phyloP scores from a whole-genome alignment of 2,113 vertebrate species.

The Paramisgurnus dabryanus region DNA sequence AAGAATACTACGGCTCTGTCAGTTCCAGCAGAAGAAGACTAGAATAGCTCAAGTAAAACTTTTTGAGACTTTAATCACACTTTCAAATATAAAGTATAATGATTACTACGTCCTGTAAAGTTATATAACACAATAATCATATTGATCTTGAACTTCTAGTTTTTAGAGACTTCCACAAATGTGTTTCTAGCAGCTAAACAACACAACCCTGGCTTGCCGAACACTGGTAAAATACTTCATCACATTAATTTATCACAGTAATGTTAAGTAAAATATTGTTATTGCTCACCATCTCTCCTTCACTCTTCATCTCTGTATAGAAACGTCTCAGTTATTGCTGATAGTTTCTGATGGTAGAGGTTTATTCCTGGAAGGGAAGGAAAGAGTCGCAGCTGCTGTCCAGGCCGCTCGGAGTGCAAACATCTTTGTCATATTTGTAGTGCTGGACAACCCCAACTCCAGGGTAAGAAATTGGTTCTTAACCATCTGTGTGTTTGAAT shows the following conservation, averaged over 20 bases:
- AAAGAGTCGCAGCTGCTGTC: conserved; percentile 85
- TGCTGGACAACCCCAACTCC: conserved; percentile 93
- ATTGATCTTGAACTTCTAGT: conserved; percentile 70
- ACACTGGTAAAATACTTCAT: conserved; percentile 75
- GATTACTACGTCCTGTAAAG: not conserved
- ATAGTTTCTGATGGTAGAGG: conserved; percentile 95
- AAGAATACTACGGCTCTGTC: conserved; percentile 87
- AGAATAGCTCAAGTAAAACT: conserved; percentile 89
- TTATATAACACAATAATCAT: not conserved
- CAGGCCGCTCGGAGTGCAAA: conserved; percentile 82
- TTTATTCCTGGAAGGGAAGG: conserved; percentile 95
- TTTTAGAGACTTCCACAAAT: conserved; percentile 85
- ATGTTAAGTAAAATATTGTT: not conserved
- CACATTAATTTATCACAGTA: not conserved
- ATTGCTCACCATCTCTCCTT: not conserved
- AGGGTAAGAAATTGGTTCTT: conserved; percentile 75
- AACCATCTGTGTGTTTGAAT: not conserved
- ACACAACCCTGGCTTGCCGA: conserved; percentile 73
- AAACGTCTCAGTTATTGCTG: conserved; percentile 89
- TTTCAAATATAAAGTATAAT: not conserved
- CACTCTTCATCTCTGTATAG: conserved; percentile 63
- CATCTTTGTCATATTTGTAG: conserved; percentile 94
- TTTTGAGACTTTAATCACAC: not conserved
- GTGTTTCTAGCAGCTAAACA: conserved; percentile 90
- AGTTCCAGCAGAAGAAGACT: conserved; percentile 98